Evolutionary conservation across 2,797 vertebrate genomes (phyloP), one percentile per base, ranked within the genome.

Genomic region (Bovichtus variegatus): DNA sequence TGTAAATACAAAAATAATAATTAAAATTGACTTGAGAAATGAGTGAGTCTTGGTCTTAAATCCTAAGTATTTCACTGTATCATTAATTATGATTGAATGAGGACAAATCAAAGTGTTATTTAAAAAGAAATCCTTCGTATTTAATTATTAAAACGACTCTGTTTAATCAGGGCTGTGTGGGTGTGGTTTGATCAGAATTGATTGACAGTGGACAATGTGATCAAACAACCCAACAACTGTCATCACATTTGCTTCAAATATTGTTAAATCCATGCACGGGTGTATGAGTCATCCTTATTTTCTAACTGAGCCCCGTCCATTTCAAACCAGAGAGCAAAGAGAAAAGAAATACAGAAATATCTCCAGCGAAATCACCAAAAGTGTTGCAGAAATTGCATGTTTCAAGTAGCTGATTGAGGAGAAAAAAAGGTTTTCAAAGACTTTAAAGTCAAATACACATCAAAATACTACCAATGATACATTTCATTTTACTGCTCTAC

Each of bases 231-330:
- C 41, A 47, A 60, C 55, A 67, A 67, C 31, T 58, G 46, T 54
- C 31, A 66, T 76, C 50, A 36, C 55, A 66, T 76, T 76, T 50
- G 55, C 41, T 71, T 76, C 49, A 41, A 49, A 64, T 51, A 55
- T 41, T 47, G 25, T 73, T 47, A 25, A 71, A 54, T 47, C 49
- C 31, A 31, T 64, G 44, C 29, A 71, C 5, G 29, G 38, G n/a
- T n/a, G n/a, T n/a, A n/a, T n/a, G 41, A 55, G 18, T 46, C 41
- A 18, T 64, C 31, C 6, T 53, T 49, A 23, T 59, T 41, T 25
- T 25, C 57, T n/a, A 60, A 58, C 62, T 59, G 27, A 53, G 31
- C 31, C 15, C 43, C 16, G 40, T 57, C 29, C 53, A 40, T 19
- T 31, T 54, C 4, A 41, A 63, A 50, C 16, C 19, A 47, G 9